phyloP scores from a whole-genome alignment of 1,140 invertebrate genomes.

The Lordiphosa clarofinis region DNA sequence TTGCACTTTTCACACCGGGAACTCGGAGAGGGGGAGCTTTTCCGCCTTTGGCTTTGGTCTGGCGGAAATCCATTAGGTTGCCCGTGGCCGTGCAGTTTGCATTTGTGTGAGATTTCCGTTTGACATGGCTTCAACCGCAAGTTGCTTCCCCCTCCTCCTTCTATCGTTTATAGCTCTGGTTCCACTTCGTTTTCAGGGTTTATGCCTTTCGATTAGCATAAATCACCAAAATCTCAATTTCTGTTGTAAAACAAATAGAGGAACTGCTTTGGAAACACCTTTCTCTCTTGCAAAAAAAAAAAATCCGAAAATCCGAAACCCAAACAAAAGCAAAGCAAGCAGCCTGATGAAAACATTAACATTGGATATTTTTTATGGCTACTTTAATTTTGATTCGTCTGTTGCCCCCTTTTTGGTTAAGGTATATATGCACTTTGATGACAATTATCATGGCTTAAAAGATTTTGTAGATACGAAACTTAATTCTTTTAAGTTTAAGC shows the following conservation, averaged over 20 bases:
- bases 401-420: conserved; percentile 16
- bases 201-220: conserved; percentile 70
- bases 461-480: no score
- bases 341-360: conserved; percentile 73
- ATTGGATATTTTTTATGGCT: conserved; percentile 66
- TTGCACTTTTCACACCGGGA: conserved; percentile 22
- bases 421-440: conserved; percentile 5
- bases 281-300: conserved; percentile 49
- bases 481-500: no score
- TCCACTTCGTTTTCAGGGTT: conserved; percentile 17
- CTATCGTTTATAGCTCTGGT: conserved; percentile 15
- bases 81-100: conserved; percentile 55
- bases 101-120: conserved; percentile 68
- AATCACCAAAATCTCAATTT: conserved; percentile 48
- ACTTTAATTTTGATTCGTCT: conserved; percentile 60
- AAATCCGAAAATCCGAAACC: conserved; percentile 39
- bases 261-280: conserved; percentile 65
- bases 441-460: no score
- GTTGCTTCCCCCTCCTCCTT: background rate
- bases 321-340: conserved; percentile 39
- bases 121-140: conserved; percentile 43
- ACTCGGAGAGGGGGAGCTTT: no score
- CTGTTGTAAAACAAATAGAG: conserved; percentile 59
- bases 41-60: conserved; percentile 56
- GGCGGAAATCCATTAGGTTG: conserved; percentile 72